Base-by-base conservation (phyloP, 2,113 vertebrate species). In the Menidia beryllina region DNA sequence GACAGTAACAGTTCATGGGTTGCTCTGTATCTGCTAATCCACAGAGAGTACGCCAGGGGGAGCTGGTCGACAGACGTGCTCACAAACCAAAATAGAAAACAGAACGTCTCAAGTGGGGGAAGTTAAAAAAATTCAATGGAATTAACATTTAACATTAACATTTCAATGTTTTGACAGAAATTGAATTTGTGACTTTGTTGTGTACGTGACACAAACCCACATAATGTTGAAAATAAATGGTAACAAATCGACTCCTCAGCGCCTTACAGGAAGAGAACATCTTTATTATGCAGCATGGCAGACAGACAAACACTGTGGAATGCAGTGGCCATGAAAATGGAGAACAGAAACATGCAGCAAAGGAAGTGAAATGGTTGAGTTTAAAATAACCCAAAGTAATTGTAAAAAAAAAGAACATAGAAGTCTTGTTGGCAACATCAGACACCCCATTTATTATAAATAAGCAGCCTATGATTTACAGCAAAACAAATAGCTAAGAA, bases 261-360 rank as follows among this genome's bases (percentile, higher is more conserved):
- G n/a, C 4, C 2, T 0, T 12, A 36, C 8, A 24, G 60, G 17
- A 11, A 47, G 34, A 36, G 41, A 8, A 19, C 15, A 17, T 34
- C n/a, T 5, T 5, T 34, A 41, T 15, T 27, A 19, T 1, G 4
- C 5, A 34, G 15, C 30, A 2, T 2, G 3, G 4, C 24, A 64
- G 20, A 72, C 30, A 45, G 0, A 2, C 3, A 9, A 1, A 10
- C 5, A 13, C 0, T 25, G 9, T 41, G 52, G 70, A 77, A 77
- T 27, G 55, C 66, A 69, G 24, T 36, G 14, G 50, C 7, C 4
- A 41, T 47, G 0, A 13, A 77, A 84, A 81, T 17, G 26, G 20
- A 68, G 85, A 90, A 88, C 53, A 75, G 85, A 86, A 90, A 87
- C 64, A 19, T 26, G 14, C 3, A 24, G 4, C 0, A 2, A 58